Percentiles rank a stretch among this genome's conserved stretches.
Evolutionary conservation across 1,140 invertebrate genomes (phyloP).

Genomic region (Diorhabda elongata): DNA sequence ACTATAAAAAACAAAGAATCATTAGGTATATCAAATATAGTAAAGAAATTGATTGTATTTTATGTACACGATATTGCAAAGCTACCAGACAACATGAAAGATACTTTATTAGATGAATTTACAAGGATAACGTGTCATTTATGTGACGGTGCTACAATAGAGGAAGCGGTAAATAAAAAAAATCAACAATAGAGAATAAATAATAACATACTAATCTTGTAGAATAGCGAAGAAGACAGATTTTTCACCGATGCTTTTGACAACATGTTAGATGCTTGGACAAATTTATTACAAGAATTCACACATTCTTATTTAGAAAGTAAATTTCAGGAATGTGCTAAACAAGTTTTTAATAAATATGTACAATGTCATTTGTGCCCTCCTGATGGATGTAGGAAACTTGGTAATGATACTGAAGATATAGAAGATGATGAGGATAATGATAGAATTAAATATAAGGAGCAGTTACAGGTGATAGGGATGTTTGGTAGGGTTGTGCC

Average conservation of each 20-base stretch:
- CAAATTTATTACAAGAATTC: conserved; percentile 58
- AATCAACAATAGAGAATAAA: background rate
- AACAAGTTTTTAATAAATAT: conserved; percentile 74
- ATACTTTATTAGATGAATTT: conserved; percentile 57
- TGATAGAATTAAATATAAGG: conserved; percentile 64
- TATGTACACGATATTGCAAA: conserved; percentile 56
- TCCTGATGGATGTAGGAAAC: conserved; percentile 70
- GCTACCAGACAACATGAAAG: conserved; percentile 47
- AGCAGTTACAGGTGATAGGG: conserved; percentile 66
- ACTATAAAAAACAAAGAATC: conserved; percentile 61
- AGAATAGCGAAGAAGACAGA: conserved; percentile 59
- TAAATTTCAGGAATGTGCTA: conserved; percentile 46
- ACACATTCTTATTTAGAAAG: conserved; percentile 42
- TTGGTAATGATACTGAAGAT: conserved; percentile 52
- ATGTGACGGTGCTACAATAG: conserved; percentile 65
- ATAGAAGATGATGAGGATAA: conserved; percentile 66
- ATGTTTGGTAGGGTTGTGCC: conserved; percentile 51
- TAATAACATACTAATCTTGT: conserved; percentile 7
- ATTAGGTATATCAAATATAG: conserved; percentile 63
- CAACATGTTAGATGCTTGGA: conserved; percentile 77
- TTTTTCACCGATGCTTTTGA: conserved; percentile 77
- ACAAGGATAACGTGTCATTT: conserved; percentile 71
- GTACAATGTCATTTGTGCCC: conserved; percentile 76
- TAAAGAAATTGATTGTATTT: conserved; percentile 61
- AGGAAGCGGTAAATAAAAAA: conserved; percentile 61